Conservation (phyloP, 2,888 invertebrate species). For the Physocephala rufipes region DNA sequence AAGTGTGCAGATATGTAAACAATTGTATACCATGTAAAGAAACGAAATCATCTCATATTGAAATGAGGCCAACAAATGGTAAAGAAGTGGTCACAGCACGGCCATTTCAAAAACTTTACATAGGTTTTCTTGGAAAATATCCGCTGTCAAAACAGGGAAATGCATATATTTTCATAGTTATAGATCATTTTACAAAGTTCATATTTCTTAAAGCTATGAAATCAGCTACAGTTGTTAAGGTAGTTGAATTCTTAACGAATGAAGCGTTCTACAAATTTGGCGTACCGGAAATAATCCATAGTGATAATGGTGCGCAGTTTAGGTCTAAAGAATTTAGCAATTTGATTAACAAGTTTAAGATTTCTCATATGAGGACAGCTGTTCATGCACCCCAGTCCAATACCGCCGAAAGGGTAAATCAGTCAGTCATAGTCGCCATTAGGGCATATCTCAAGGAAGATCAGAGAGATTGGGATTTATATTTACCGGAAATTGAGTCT, state of each 20-base stretch:
- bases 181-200: constrained; percentile 4
- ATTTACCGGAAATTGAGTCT: not conserved
- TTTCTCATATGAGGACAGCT: not conserved
- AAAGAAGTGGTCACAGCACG: constrained; percentile 18
- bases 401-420: not conserved
- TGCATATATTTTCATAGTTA: not conserved
- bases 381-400: not conserved
- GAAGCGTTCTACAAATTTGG: constrained; percentile 11
- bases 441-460: not conserved
- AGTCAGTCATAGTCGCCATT: not conserved
- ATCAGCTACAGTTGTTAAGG: not conserved
- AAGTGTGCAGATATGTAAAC: constrained; percentile 14
- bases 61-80: not conserved
- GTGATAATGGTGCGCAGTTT: not conserved
- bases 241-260: not conserved
- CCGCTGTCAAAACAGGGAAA: not conserved
- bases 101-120: constrained; percentile 37
- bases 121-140: constrained; percentile 32
- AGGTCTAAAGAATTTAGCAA: not conserved
- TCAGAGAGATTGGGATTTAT: not conserved
- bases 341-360: not conserved
- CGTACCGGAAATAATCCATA: not conserved
- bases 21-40: constrained; percentile 32
- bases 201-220: not conserved
- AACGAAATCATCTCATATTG: constrained; percentile 12